These are phyloP conservation scores for Carapus acus DNA, from an alignment of 2,797 vertebrate species.

Conservation along the genomic window DNA sequence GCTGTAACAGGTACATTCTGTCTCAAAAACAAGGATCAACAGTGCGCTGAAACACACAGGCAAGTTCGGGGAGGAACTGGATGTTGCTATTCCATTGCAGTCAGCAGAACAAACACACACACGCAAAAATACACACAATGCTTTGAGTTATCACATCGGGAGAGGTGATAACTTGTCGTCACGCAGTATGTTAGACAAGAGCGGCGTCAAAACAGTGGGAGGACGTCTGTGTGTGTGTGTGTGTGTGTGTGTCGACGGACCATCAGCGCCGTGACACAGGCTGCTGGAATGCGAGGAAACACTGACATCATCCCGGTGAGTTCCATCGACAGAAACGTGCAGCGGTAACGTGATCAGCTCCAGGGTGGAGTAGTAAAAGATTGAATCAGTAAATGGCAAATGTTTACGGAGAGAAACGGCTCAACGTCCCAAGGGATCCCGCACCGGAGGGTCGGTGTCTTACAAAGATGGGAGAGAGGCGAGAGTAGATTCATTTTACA, in stretches of 20 bases:
- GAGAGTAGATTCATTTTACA: too few relatives aligned
- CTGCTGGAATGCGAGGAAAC: conserved; percentile 41
- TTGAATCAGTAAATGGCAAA: background rate
- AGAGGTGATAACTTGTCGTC: conserved; percentile 58
- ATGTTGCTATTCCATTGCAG: conserved; percentile 27
- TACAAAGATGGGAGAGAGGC: background rate
- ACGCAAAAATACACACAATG: conserved; percentile 22
- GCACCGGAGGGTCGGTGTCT: background rate
- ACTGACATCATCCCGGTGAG: conserved; percentile 29
- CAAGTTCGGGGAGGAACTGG: conserved; percentile 14
- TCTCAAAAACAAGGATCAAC: background rate
- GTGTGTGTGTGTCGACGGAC: conserved; percentile 18
- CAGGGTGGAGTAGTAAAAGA: conserved; percentile 9
- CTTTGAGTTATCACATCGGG: conserved; percentile 46
- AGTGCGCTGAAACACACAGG: conserved; percentile 15
- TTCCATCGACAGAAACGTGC: conserved; percentile 22
- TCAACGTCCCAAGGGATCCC: background rate
- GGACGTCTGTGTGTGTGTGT: conserved; percentile 21
- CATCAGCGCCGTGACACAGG: conserved; percentile 31
- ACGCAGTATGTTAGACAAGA: conserved; percentile 54
- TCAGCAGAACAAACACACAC: conserved; percentile 34
- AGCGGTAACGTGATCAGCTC: conserved; percentile 5
- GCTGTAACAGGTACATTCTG: too few relatives aligned
- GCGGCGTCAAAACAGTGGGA: conserved; percentile 21
- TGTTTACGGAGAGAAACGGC: conserved; percentile 10